Percentiles rank a stretch among this genome's conserved stretches.
Conservation (phyloP, 2,113 vertebrate species). For the Pseudois nayaur region DNA sequence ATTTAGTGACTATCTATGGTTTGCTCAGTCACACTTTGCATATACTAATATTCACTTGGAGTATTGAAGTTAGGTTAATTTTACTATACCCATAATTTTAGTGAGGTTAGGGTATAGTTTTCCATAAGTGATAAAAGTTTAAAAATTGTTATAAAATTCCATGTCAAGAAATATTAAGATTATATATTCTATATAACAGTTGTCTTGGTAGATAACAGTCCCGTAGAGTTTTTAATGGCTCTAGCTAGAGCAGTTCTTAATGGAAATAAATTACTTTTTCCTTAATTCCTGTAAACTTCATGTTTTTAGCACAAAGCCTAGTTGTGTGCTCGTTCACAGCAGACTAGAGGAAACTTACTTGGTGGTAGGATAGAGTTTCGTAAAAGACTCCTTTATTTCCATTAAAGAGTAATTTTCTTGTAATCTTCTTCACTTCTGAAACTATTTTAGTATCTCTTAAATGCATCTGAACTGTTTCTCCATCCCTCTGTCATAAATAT, state of each 20-base stretch:
- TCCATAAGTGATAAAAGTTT: background rate
- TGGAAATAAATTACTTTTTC: constrained; percentile 19
- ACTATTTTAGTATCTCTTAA: background rate
- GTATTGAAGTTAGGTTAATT: background rate
- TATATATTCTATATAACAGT: background rate
- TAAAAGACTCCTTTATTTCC: background rate
- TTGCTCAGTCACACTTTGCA: background rate
- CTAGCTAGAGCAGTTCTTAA: background rate
- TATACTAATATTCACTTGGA: background rate
- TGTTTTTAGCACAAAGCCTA: background rate
- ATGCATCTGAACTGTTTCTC: background rate
- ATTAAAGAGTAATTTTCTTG: background rate
- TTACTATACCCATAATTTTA: background rate
- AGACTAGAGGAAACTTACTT: background rate
- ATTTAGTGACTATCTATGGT: background rate
- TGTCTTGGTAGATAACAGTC: background rate
- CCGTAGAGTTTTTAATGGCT: background rate
- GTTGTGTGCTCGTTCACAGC: background rate
- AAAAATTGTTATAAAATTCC: constrained; percentile 7
- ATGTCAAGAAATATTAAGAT: background rate
- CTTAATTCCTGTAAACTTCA: background rate
- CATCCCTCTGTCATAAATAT: background rate
- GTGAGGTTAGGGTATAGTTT: background rate
- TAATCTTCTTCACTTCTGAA: background rate
- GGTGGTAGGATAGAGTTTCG: background rate